Evolutionary conservation across 1,140 invertebrate species (phyloP).

Genomic region (Coelopa frigida): DNA sequence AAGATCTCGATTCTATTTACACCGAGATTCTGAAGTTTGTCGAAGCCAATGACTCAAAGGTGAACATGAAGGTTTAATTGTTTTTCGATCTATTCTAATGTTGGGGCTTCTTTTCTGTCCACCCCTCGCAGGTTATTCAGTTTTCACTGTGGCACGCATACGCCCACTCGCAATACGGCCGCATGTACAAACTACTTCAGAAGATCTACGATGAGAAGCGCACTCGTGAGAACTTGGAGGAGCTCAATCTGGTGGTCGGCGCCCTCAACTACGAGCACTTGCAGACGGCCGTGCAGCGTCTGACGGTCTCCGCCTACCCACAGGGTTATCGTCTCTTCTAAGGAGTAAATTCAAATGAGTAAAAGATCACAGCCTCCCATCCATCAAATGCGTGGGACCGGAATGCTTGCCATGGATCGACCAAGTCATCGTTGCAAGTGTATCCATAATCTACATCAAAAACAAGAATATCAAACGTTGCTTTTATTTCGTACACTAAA

Average conservation of each 20-base stretch:
- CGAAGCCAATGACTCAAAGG: slow-evolving; percentile 71
- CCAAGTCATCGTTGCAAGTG: too few species aligned
- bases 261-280: slow-evolving; percentile 65
- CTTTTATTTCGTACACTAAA: too few species aligned
- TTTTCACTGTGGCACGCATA: slow-evolving; percentile 77
- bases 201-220: slow-evolving; percentile 76
- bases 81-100: slow-evolving; percentile 11
- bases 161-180: slow-evolving; percentile 68
- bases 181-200: slow-evolving; percentile 65
- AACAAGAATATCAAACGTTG: too few species aligned
- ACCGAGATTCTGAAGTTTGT: slow-evolving; percentile 68
- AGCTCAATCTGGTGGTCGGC: slow-evolving; percentile 57
- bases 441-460: too few species aligned
- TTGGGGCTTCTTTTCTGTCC: slow-evolving; percentile 5
- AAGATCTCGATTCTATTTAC: slow-evolving; percentile 58
- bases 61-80: slow-evolving; percentile 32
- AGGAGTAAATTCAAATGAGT: not conserved
- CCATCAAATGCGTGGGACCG: too few species aligned
- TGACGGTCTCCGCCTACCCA: slow-evolving; percentile 32
- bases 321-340: slow-evolving; percentile 38
- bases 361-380: too few species aligned
- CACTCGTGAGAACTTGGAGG: slow-evolving; percentile 64
- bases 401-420: too few species aligned
- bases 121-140: slow-evolving; percentile 52
- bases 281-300: slow-evolving; percentile 45